Percentiles rank a stretch among this genome's conserved stretches.
phyloP scores from a whole-genome alignment of 1,140 invertebrate genomes.

The Lutraria rhynchaena region DNA sequence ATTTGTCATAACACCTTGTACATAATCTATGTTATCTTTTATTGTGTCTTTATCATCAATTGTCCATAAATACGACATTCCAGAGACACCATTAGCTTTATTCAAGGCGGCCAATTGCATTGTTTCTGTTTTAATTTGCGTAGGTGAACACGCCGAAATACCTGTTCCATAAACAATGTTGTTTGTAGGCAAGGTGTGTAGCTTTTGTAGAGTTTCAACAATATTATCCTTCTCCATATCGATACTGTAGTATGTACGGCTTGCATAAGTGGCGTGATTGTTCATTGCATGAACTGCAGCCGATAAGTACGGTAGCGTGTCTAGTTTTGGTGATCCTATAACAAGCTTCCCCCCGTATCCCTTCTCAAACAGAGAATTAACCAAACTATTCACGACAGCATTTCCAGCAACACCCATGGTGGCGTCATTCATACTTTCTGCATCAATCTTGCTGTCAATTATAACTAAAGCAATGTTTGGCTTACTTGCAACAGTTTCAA shows the following conservation, averaged over 20 bases:
- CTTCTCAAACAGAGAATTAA: neutral
- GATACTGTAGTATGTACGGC: neutral
- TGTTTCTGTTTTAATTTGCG: neutral
- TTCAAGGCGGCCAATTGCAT: neutral
- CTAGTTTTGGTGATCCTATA: neutral
- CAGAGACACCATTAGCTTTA: neutral
- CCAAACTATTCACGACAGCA: neutral
- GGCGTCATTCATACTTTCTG: neutral
- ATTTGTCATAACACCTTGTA: slow-evolving; percentile 7
- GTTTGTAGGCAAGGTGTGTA: neutral
- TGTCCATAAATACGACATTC: slow-evolving; percentile 3
- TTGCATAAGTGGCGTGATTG: neutral
- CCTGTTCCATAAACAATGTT: slow-evolving; percentile 2
- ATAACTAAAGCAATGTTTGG: neutral
- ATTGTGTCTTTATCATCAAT: neutral
- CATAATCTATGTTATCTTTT: neutral
- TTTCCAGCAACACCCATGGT: neutral
- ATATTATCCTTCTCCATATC: neutral
- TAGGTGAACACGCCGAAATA: neutral
- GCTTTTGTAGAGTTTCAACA: neutral
- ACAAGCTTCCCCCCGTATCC: slow-evolving; percentile 6
- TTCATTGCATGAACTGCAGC: neutral
- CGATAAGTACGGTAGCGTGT: neutral
- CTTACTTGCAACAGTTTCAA: neutral
- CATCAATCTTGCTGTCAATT: slow-evolving; percentile 20